These are phyloP conservation scores for Electrophaes corylata DNA, from an alignment of 2,888 invertebrate species.

Conservation along the genomic window DNA sequence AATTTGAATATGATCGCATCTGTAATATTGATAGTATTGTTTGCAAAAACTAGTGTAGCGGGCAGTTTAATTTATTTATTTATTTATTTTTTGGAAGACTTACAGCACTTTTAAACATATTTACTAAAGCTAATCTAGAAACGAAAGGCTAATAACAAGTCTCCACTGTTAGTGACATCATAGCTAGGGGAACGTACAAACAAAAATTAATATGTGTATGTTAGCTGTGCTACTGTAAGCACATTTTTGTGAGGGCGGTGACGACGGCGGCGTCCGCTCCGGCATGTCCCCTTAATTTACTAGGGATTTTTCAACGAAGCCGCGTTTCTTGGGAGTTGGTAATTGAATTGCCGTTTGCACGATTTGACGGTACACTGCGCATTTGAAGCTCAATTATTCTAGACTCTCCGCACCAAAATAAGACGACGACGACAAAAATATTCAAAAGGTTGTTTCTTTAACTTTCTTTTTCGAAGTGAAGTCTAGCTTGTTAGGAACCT, in stretches of 20 bases:
- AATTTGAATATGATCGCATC: no score
- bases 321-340: conserved; percentile 33
- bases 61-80: no score
- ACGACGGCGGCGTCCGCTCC: conserved; percentile 13
- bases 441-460: not conserved
- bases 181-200: no score
- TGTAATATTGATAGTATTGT: no score
- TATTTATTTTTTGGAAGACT: no score
- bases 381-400: conserved; percentile 9
- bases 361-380: conserved; percentile 25
- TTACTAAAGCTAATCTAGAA: no score
- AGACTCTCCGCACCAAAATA: conserved; percentile 2
- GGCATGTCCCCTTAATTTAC: conserved; percentile 32
- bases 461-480: not conserved
- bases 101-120: no score
- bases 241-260: not conserved
- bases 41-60: no score
- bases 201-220: not conserved
- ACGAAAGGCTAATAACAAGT: no score
- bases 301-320: conserved; percentile 37
- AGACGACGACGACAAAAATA: not conserved
- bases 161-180: no score
- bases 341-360: conserved; percentile 33
- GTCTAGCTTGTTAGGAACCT: not conserved
- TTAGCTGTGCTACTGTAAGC: conserved; percentile 3